A percentile compares a stretch with the other conserved stretches of the same genome.
These are phyloP conservation scores for Cuniculus paca DNA, from an alignment of 2,797 vertebrate species.

Conservation along the genomic window DNA sequence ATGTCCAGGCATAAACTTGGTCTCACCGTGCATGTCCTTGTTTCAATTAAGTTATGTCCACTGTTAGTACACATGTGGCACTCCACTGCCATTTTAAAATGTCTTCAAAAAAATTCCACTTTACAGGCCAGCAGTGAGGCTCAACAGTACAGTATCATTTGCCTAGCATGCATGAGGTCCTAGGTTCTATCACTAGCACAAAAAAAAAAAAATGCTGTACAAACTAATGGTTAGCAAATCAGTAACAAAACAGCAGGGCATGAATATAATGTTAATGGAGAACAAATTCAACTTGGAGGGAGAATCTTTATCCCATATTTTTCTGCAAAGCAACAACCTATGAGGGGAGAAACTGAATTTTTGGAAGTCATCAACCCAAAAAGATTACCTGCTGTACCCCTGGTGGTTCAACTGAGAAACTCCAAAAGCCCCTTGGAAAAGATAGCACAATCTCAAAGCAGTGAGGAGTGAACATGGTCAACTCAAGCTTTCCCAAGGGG, in stretches of 20 bases:
- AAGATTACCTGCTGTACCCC: neutral
- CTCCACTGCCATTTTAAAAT: neutral
- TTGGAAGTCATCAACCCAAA: no score
- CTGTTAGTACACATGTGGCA: neutral
- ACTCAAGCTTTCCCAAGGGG: neutral
- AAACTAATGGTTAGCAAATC: neutral
- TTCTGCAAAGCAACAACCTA: neutral
- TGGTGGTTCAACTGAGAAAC: neutral
- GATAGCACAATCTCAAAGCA: neutral
- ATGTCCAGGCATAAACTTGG: rapidly evolving
- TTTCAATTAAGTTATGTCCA: rapidly evolving
- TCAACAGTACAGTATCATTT: neutral
- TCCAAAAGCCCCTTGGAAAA: neutral
- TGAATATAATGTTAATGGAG: neutral
- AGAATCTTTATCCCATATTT: neutral
- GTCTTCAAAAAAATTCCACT: neutral
- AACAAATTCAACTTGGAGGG: neutral
- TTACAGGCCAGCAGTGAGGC: rapidly evolving
- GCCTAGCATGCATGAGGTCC: neutral
- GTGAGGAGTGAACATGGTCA: neutral
- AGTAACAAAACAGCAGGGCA: no score
- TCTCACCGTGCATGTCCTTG: neutral
- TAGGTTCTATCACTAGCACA: neutral
- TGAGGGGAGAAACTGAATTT: neutral
- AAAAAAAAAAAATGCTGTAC: neutral